Evolutionary conservation across 2,888 invertebrate species (phyloP).

Genomic region (Yponomeuta sedellus): DNA sequence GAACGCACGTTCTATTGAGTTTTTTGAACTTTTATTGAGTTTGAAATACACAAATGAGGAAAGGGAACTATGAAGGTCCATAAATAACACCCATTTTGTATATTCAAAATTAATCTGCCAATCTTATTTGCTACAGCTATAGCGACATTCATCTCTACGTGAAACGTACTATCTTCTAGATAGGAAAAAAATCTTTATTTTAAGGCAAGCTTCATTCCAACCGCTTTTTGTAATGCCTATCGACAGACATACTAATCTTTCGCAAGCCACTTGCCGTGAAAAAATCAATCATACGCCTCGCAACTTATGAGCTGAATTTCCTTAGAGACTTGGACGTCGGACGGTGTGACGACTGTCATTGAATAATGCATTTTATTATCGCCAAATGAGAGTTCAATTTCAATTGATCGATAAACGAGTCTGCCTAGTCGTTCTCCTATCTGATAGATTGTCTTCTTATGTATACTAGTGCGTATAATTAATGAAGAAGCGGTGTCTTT

Average conservation of each 20-base stretch:
- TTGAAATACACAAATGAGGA: too few relatives aligned
- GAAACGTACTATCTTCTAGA: background rate
- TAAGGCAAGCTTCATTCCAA: slow-evolving; percentile 47
- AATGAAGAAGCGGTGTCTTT: slow-evolving; percentile 29
- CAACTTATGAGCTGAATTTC: background rate
- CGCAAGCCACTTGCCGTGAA: background rate
- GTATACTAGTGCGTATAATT: slow-evolving; percentile 25
- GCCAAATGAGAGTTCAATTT: slow-evolving; percentile 5
- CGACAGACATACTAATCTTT: slow-evolving; percentile 17
- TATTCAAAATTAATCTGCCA: background rate
- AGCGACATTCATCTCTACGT: background rate
- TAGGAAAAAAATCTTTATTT: slow-evolving; percentile 11
- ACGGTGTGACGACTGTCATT: slow-evolving; percentile 11
- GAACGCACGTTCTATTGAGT: too few relatives aligned
- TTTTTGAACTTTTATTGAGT: too few relatives aligned
- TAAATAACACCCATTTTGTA: too few relatives aligned
- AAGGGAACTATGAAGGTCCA: too few relatives aligned
- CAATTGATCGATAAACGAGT: background rate
- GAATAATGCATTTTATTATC: slow-evolving; percentile 16
- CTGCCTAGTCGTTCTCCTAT: slow-evolving; percentile 4
- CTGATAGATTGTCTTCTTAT: slow-evolving; percentile 15
- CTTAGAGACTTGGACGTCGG: background rate
- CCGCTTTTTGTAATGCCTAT: slow-evolving; percentile 34
- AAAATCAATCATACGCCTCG: background rate
- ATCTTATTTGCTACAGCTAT: background rate